Percentiles rank a stretch among this genome's conserved stretches.
These are phyloP conservation scores for Drosophila seclusa DNA, from an alignment of 2,888 invertebrate genomes.

Conservation along the genomic window DNA sequence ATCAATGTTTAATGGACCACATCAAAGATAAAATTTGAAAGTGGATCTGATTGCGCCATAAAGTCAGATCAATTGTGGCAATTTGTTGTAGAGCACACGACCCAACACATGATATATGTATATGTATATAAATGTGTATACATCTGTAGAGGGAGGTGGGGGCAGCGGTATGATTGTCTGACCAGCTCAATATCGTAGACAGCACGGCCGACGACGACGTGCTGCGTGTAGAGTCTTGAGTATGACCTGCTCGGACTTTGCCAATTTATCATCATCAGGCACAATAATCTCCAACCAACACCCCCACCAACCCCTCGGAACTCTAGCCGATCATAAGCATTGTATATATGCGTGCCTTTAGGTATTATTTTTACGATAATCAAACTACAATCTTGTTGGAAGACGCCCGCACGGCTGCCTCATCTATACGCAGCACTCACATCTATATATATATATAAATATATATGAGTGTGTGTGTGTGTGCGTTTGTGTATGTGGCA, in stretches of 20 bases:
- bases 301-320: background rate
- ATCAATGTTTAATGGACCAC: slow-evolving; percentile 41
- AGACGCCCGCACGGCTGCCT: slow-evolving; percentile 74
- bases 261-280: slow-evolving; percentile 33
- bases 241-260: slow-evolving; percentile 17
- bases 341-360: slow-evolving; percentile 47
- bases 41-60: slow-evolving; percentile 55
- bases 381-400: slow-evolving; percentile 49
- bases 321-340: slow-evolving; percentile 5
- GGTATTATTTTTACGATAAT: slow-evolving; percentile 65
- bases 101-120: slow-evolving; percentile 2
- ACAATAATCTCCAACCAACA: slow-evolving; percentile 7
- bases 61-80: slow-evolving; percentile 51
- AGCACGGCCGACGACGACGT: slow-evolving; percentile 20
- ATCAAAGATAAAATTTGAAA: slow-evolving; percentile 49
- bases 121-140: background rate
- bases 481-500: slow-evolving; percentile 65
- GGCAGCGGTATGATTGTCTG: slow-evolving; percentile 19
- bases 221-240: slow-evolving; percentile 7
- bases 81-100: slow-evolving; percentile 29
- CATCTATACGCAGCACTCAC: slow-evolving; percentile 47
- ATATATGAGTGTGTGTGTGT: slow-evolving; percentile 8
- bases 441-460: slow-evolving; percentile 5
- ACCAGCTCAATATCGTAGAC: slow-evolving; percentile 46
- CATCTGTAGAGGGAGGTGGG: background rate